Evolutionary conservation across 2,797 vertebrate genomes (phyloP).

Genomic region (Syndactyla subalaris): DNA sequence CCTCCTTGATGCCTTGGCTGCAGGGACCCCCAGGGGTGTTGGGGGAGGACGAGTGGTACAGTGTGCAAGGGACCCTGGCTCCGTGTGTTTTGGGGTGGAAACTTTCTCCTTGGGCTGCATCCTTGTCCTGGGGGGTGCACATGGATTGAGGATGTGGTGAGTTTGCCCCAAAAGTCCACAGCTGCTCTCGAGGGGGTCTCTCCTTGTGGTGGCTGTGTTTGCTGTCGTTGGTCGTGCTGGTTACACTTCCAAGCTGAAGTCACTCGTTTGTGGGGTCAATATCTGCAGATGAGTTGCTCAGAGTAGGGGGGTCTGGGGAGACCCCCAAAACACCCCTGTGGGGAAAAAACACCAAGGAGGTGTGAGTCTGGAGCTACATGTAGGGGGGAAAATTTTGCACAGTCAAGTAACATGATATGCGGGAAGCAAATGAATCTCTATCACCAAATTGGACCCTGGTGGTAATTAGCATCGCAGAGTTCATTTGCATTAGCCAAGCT

Average conservation of each 20-base stretch:
- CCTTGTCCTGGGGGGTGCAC: fast-evolving
- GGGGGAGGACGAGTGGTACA: fast-evolving
- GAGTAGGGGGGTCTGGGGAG: background rate
- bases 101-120: background rate
- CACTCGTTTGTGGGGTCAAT: fast-evolving
- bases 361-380: fast-evolving
- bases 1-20: background rate
- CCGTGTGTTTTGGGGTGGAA: background rate
- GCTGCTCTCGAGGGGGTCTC: background rate
- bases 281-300: background rate
- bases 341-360: background rate
- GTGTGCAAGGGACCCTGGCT: background rate
- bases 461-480: conserved; percentile 12
- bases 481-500: background rate
- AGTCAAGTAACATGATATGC: fast-evolving
- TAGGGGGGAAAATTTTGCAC: background rate
- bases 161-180: background rate
- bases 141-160: background rate
- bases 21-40: background rate
- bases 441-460: background rate
- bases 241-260: background rate
- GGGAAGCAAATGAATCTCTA: background rate
- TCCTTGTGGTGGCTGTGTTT: background rate
- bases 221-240: background rate
- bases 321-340: background rate